These are phyloP conservation scores for Archilochus colubris DNA, from an alignment of 2,113 vertebrate species.

Conservation along the genomic window DNA sequence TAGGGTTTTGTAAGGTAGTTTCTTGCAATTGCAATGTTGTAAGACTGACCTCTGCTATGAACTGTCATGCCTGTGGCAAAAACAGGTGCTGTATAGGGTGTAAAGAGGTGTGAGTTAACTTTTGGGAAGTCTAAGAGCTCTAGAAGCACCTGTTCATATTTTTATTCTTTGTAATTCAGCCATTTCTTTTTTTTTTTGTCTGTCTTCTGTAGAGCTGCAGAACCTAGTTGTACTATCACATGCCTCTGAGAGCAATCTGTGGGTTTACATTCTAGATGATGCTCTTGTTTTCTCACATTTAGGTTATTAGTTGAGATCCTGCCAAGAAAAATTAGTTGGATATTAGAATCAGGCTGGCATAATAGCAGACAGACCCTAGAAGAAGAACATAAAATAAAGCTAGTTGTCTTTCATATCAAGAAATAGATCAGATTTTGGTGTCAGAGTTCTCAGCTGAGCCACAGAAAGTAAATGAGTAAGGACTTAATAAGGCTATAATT, in stretches of 20 bases:
- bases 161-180: not conserved
- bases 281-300: not conserved
- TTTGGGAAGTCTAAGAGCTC: not conserved
- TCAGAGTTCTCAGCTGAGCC: conserved; percentile 7
- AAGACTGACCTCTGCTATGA: not conserved
- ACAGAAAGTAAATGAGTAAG: not conserved
- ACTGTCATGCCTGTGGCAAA: not conserved
- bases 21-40: not conserved
- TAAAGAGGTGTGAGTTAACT: not conserved
- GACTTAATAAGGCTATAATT: conserved; percentile 26
- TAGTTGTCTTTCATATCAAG: not conserved
- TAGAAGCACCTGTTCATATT: not conserved
- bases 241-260: not conserved
- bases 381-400: not conserved
- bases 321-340: not conserved
- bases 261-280: not conserved
- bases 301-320: not conserved
- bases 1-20: not conserved
- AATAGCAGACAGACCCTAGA: not conserved
- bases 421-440: conserved; percentile 18
- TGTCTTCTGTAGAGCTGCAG: not conserved
- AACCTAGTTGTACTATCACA: not conserved
- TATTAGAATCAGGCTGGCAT: not conserved
- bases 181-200: not conserved
- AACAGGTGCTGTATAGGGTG: not conserved